A percentile compares a stretch with the other conserved stretches of the same genome.
Conservation (phyloP, 2,113 vertebrate genomes). For the Oxyura jamaicensis region DNA sequence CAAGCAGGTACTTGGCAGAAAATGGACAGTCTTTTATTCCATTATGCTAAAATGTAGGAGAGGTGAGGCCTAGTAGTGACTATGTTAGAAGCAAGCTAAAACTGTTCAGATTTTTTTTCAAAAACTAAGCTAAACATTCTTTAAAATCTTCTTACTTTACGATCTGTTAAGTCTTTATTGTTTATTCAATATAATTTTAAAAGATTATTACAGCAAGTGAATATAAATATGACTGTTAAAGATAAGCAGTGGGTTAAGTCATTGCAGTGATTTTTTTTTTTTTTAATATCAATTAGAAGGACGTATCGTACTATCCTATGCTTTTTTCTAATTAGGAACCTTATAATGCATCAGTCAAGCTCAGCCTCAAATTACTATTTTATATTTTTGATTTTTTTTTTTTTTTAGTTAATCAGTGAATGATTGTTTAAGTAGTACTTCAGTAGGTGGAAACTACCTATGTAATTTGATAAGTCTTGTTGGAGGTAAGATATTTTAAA, state of each 20-base stretch:
- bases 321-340: not conserved
- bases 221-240: not conserved
- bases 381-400: not conserved
- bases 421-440: not conserved
- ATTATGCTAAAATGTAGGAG: slow-evolving; percentile 17
- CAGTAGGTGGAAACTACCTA: not conserved
- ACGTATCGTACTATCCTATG: not conserved
- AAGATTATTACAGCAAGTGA: not conserved
- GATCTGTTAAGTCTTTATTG: not conserved
- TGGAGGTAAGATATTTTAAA: not conserved
- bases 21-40: slow-evolving; percentile 52
- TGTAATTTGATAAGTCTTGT: not conserved
- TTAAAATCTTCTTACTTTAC: not conserved
- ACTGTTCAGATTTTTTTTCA: not conserved
- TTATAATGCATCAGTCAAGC: not conserved
- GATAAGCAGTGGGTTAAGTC: not conserved
- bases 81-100: not conserved
- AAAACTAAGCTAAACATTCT: not conserved
- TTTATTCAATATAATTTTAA: not conserved
- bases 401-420: not conserved
- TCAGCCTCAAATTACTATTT: not conserved
- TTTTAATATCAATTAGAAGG: not conserved
- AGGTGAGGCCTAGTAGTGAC: not conserved
- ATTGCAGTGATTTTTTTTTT: not conserved
- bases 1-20: slow-evolving; percentile 56